Evolutionary conservation across 2,797 vertebrate genomes (phyloP).

Genomic region (Prunella strophiata): DNA sequence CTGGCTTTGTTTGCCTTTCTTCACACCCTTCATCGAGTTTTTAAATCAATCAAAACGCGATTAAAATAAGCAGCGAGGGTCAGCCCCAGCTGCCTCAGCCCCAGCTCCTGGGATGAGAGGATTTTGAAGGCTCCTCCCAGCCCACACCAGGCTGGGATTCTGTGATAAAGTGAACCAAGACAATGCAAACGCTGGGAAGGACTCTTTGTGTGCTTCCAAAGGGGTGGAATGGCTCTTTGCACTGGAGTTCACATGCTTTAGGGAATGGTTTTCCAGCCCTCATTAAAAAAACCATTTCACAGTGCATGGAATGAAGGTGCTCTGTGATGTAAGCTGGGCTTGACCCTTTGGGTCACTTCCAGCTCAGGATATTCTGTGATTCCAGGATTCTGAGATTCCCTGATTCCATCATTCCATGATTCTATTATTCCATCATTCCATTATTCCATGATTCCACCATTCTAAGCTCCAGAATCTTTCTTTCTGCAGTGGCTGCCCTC

Average conservation of each 20-base stretch:
- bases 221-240: neutral
- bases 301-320: rapidly evolving
- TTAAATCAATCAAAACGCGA: neutral
- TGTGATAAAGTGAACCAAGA: neutral
- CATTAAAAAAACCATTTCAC: rapidly evolving
- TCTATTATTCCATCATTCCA: too few relatives aligned
- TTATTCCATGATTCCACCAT: neutral
- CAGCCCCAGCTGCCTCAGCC: neutral
- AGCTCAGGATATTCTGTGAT: neutral
- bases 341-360: neutral
- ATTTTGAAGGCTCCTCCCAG: neutral
- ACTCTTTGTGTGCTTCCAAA: neutral
- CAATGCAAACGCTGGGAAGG: neutral
- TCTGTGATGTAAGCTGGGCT: rapidly evolving
- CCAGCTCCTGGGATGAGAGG: neutral
- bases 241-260: neutral
- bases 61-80: neutral
- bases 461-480: neutral
- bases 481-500: neutral
- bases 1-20: neutral
- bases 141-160: neutral
- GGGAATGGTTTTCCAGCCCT: neutral
- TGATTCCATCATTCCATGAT: rapidly evolving
- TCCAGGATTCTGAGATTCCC: too few relatives aligned
- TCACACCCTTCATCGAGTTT: neutral